Base-by-base conservation (phyloP, 2,113 vertebrate genomes). In the Chionodraco myersi region DNA sequence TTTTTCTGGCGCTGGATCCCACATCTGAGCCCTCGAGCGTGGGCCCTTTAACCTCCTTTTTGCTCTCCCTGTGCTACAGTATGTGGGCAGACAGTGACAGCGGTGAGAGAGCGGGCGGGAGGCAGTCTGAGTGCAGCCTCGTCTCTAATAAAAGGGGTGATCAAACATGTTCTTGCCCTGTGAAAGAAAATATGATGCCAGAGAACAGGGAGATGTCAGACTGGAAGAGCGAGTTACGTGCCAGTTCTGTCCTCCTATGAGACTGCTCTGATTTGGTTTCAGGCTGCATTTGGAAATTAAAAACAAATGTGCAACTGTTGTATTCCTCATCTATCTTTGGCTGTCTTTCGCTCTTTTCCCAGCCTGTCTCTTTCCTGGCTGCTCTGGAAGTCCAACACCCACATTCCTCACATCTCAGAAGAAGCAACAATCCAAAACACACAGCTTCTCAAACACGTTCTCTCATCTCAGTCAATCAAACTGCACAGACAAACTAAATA, bases 281-380 rank as follows among this genome's bases (percentile, higher is more conserved):
- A 68, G 85, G 88, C 85, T 82, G 73, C 47, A 66, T 8, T 6
- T 41, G 62, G 75, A 89, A 93, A 94, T 92, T 93, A 75, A 72
- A 94, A 93, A 90, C 92, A 94, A 94, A 94, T 95, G 92, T 91
- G 83, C 71, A 64, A 85, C 71, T 75, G 88, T 48, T 93, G 89
- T 83, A 88, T 89, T 81, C 72, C 75, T 82, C 69, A 30, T 45
- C 57, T 56, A 49, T 69, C 52, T 45, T 18, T 52, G 4, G 30
- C 23, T 51, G 34, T 75, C 21, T n/a, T 36, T 59, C 14, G 36
- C 45, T 23, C 74, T 72, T 62, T 62, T 67, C 63, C 83, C 36
- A 23, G 23, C 18, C 48, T 34, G 15, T 66, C 48, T 79, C 80
- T 89, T 83, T 77, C 84, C 83, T 63, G 63, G 83, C 81, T 79